These are phyloP conservation scores for Hecatera dysodea DNA, from an alignment of 2,888 invertebrate species.

Conservation along the genomic window DNA sequence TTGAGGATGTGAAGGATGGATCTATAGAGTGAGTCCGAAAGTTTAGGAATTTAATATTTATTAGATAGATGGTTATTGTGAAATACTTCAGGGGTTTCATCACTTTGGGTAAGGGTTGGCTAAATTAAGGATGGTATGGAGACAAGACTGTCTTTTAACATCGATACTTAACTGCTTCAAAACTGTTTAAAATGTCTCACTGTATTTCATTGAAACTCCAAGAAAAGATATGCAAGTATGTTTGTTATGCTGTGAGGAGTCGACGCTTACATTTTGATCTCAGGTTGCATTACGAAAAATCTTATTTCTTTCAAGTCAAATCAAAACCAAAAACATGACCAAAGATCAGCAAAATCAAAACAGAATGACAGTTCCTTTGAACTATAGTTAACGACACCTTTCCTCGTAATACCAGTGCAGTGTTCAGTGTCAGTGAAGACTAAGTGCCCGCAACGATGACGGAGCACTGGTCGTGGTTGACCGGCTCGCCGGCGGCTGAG, in stretches of 20 bases:
- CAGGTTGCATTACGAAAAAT: constrained; percentile 16
- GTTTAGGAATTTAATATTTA: constrained; percentile 62
- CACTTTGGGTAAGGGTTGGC: neutral
- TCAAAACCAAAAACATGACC: neutral
- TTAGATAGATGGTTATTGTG: neutral
- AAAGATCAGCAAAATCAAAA: neutral
- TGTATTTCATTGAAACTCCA: too few species aligned
- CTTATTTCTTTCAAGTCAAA: neutral
- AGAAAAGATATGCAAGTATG: too few species aligned
- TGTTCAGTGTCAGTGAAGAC: neutral
- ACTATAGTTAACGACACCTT: neutral
- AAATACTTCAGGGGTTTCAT: neutral
- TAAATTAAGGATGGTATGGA: neutral
- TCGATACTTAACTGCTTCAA: neutral
- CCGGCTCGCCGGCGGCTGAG: constrained; percentile 81
- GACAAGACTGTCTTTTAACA: neutral
- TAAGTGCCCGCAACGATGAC: constrained; percentile 72
- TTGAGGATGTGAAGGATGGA: constrained; percentile 78
- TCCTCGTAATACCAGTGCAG: neutral
- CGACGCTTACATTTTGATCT: constrained; percentile 7
- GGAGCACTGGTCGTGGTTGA: constrained; percentile 89
- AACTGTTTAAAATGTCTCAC: too few species aligned
- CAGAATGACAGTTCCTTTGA: neutral
- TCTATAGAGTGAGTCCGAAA: constrained; percentile 70
- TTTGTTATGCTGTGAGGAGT: too few species aligned